These are phyloP conservation scores for Euspilapteryx auroguttella DNA, from an alignment of 2,888 invertebrate genomes.

Conservation along the genomic window DNA sequence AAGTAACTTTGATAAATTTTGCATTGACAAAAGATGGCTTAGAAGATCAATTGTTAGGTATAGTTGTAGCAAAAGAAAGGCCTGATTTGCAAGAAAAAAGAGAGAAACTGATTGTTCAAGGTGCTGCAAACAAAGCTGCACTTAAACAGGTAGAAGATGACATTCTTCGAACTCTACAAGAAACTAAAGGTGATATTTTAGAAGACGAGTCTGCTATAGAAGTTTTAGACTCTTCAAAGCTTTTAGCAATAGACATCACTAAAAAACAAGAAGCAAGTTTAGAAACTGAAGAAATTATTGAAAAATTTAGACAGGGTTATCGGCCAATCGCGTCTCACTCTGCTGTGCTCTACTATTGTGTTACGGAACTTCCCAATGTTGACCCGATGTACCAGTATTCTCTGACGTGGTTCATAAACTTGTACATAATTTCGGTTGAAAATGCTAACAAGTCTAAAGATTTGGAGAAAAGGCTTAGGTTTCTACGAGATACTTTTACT, in stretches of 20 bases:
- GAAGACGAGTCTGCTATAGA: conserved; percentile 90
- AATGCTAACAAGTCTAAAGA: conserved; percentile 72
- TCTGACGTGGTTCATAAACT: conserved; percentile 81
- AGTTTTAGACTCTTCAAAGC: conserved; percentile 84
- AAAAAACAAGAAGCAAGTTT: conserved; percentile 79
- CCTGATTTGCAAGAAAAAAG: conserved; percentile 82
- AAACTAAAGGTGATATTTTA: conserved; percentile 83
- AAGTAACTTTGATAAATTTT: conserved; percentile 83
- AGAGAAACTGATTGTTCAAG: conserved; percentile 75
- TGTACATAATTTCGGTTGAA: conserved; percentile 77
- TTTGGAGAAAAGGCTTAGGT: conserved; percentile 68
- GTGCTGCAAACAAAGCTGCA: conserved; percentile 78
- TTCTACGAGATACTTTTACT: conserved; percentile 75
- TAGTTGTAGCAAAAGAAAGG: conserved; percentile 82
- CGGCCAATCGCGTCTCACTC: conserved; percentile 79
- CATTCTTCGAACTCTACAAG: conserved; percentile 81
- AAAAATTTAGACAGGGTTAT: conserved; percentile 74
- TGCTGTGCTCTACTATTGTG: conserved; percentile 79
- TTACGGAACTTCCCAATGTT: conserved; percentile 80
- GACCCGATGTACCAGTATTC: conserved; percentile 92
- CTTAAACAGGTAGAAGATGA: conserved; percentile 86
- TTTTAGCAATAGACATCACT: conserved; percentile 77
- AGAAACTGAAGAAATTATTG: conserved; percentile 77
- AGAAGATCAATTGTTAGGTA: conserved; percentile 81
- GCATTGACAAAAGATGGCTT: conserved; percentile 80